Percentiles rank a stretch among this genome's conserved stretches.
phyloP scores from a whole-genome alignment of 2,888 invertebrate genomes.

The Lysandra coridon region DNA sequence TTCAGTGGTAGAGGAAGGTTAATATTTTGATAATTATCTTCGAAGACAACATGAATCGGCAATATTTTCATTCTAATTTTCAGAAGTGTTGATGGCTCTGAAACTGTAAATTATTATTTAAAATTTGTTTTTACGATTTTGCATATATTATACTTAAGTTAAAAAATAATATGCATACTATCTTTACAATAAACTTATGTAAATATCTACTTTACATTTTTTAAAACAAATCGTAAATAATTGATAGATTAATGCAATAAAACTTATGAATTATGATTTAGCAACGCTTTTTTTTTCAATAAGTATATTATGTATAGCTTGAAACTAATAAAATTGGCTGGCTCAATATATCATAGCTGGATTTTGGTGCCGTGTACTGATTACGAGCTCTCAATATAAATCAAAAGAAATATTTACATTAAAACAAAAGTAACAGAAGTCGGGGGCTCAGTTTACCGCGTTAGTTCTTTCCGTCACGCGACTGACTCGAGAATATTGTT shows the following conservation, averaged over 20 bases:
- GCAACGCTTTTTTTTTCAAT: not conserved
- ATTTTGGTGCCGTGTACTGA: conserved; percentile 20
- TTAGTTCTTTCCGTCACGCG: conserved; percentile 70
- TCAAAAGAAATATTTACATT: conserved; percentile 58
- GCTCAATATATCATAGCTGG: not conserved
- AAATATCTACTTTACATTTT: too few relatives aligned
- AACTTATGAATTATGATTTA: not conserved
- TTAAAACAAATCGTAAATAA: too few relatives aligned
- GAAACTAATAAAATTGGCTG: not conserved
- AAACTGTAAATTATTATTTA: too few relatives aligned
- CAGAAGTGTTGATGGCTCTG: too few relatives aligned
- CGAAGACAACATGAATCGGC: not conserved
- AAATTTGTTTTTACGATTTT: too few relatives aligned
- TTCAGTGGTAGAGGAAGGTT: not conserved
- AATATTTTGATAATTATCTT: not conserved
- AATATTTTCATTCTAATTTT: too few relatives aligned
- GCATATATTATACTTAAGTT: too few relatives aligned
- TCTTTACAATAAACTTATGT: too few relatives aligned
- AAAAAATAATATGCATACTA: too few relatives aligned
- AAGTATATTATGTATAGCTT: not conserved
- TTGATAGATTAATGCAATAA: too few relatives aligned
- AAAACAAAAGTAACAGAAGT: conserved; percentile 71
- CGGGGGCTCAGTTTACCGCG: conserved; percentile 62
- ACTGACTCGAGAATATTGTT: conserved; percentile 38
- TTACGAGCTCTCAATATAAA: conserved; percentile 37